These are phyloP conservation scores for Eilema sororculum DNA, from an alignment of 2,888 invertebrate genomes.

Conservation along the genomic window DNA sequence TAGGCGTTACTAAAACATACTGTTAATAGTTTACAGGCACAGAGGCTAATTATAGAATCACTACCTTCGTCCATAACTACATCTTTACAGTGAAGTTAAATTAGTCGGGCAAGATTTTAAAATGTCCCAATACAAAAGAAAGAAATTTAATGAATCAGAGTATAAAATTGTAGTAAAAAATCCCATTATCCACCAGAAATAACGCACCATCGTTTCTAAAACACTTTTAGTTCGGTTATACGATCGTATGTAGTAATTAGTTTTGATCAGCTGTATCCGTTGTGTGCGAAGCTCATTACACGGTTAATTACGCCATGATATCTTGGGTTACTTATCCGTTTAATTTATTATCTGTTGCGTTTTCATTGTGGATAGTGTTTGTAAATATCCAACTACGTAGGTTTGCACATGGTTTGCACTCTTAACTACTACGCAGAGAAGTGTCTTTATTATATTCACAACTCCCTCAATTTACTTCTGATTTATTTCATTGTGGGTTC, in stretches of 20 bases:
- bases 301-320: slow-evolving; percentile 42
- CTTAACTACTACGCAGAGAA: background rate
- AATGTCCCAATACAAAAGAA: slow-evolving; percentile 34
- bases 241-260: slow-evolving; percentile 33
- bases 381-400: background rate
- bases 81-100: slow-evolving; percentile 36
- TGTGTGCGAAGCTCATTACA: slow-evolving; percentile 34
- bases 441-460: background rate
- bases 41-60: slow-evolving; percentile 2
- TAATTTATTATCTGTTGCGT: slow-evolving; percentile 29
- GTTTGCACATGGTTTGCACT: background rate
- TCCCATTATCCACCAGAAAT: slow-evolving; percentile 28
- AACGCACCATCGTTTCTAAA: slow-evolving; percentile 27
- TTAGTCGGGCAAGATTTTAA: slow-evolving; percentile 33
- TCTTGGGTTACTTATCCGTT: slow-evolving; percentile 34
- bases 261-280: slow-evolving; percentile 43
- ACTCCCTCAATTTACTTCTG: background rate
- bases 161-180: slow-evolving; percentile 27
- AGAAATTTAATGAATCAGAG: slow-evolving; percentile 28
- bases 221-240: slow-evolving; percentile 29
- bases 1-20: background rate
- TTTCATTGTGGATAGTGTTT: slow-evolving; percentile 1
- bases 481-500: background rate
- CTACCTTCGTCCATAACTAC: background rate
- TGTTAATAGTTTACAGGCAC: background rate